These are phyloP conservation scores for Thereva nobilitata DNA, from an alignment of 2,888 invertebrate genomes.

Conservation along the genomic window DNA sequence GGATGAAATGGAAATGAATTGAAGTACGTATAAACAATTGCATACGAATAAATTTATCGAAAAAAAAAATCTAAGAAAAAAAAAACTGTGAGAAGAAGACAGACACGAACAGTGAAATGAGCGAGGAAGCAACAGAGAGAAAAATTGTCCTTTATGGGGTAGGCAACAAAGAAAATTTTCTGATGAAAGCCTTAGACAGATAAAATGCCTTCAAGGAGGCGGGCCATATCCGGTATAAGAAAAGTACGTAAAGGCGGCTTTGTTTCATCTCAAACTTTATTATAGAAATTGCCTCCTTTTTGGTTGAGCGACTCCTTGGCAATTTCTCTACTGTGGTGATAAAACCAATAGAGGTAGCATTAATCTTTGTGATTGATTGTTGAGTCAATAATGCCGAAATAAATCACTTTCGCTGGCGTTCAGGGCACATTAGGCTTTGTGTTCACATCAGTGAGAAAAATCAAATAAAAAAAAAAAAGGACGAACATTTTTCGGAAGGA, in stretches of 20 bases:
- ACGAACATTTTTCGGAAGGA: too few relatives aligned
- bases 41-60: too few relatives aligned
- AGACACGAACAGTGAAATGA: too few relatives aligned
- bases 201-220: neutral
- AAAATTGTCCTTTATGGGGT: too few relatives aligned
- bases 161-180: too few relatives aligned
- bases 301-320: constrained; percentile 27
- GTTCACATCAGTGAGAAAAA: constrained; percentile 13
- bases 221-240: neutral
- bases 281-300: constrained; percentile 28
- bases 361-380: constrained; percentile 38
- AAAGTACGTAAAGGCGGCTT: constrained; percentile 1
- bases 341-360: constrained; percentile 34
- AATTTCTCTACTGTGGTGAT: constrained; percentile 11
- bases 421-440: constrained; percentile 16
- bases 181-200: too few relatives aligned
- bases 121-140: too few relatives aligned
- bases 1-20: too few relatives aligned
- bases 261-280: constrained; percentile 29
- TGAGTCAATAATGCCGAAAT: constrained; percentile 38
- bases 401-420: constrained; percentile 30
- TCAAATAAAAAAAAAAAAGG: constrained; percentile 24
- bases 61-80: too few relatives aligned
- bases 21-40: too few relatives aligned
- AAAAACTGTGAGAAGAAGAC: too few relatives aligned